phyloP scores from a whole-genome alignment of 2,113 vertebrate genomes.

The Xenopus laevis region DNA sequence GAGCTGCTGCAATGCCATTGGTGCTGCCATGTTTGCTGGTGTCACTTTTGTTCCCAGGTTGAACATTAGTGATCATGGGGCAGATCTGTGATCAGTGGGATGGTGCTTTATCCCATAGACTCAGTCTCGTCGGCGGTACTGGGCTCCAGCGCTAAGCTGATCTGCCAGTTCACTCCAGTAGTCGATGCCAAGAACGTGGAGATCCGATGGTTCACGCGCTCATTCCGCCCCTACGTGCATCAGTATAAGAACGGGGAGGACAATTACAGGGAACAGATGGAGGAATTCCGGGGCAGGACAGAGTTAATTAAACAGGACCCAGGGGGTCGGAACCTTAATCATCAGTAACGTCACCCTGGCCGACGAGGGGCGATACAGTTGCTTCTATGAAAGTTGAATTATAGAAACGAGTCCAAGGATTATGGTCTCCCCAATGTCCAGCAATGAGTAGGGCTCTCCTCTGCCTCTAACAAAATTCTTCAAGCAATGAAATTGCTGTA shows the following conservation, averaged over 20 bases:
- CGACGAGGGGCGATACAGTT: slow-evolving; percentile 47
- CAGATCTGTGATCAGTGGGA: too few species aligned
- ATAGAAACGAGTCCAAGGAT: too few species aligned
- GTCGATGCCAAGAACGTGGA: slow-evolving; percentile 43
- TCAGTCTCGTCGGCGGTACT: slow-evolving; percentile 28
- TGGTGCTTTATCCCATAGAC: slow-evolving; percentile 10
- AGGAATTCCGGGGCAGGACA: slow-evolving; percentile 49
- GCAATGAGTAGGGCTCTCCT: too few species aligned
- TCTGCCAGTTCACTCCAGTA: slow-evolving; percentile 31
- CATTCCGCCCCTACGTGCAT: slow-evolving; percentile 31
- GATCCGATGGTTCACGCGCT: slow-evolving; percentile 49
- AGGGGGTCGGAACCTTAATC: slow-evolving; percentile 37
- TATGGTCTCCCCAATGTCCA: too few species aligned
- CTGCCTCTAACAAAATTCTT: too few species aligned
- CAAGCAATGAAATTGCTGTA: too few species aligned
- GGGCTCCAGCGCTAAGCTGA: slow-evolving; percentile 47
- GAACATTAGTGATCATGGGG: too few species aligned
- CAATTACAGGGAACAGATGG: slow-evolving; percentile 18
- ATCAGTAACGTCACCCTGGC: background rate
- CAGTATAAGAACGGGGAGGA: slow-evolving; percentile 36
- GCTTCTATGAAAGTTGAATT: too few species aligned
- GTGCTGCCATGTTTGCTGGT: too few species aligned
- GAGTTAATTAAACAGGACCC: background rate
- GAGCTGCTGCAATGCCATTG: too few species aligned
- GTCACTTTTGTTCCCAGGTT: too few species aligned